phyloP scores from a whole-genome alignment of 1,140 invertebrate species.

The Ericerus pela region DNA sequence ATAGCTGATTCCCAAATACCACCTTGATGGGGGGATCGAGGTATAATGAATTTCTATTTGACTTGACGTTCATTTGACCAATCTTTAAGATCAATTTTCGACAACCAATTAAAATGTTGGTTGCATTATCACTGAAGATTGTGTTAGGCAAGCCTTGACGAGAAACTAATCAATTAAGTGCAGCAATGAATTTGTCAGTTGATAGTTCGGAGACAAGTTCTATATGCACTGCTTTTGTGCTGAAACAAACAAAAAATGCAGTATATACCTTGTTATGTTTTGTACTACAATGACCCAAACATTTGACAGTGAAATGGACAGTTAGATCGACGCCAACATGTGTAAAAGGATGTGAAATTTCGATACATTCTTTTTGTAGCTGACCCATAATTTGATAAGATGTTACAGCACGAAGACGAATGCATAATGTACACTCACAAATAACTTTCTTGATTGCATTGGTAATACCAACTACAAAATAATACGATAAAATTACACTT shows the following conservation, averaged over 20 bases:
- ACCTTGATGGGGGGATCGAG: neutral
- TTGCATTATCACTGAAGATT: slow-evolving; percentile 1
- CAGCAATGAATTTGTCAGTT: neutral
- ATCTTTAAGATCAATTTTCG: neutral
- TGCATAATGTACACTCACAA: slow-evolving; percentile 17
- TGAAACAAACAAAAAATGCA: neutral
- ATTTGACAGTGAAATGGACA: neutral
- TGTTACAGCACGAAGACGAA: slow-evolving; percentile 11
- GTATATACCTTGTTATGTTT: neutral
- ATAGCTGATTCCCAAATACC: slow-evolving; percentile 11
- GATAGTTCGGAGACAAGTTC: slow-evolving; percentile 1
- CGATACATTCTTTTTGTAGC: slow-evolving; percentile 17
- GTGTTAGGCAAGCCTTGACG: neutral
- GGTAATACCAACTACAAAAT: slow-evolving; percentile 6
- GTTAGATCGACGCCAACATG: neutral
- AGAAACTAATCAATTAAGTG: neutral
- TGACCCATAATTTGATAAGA: slow-evolving; percentile 19
- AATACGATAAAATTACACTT: slow-evolving; percentile 14
- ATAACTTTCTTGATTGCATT: slow-evolving; percentile 9
- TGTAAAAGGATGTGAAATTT: slow-evolving; percentile 14
- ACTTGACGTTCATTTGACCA: neutral
- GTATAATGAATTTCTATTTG: slow-evolving; percentile 2
- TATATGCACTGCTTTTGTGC: neutral
- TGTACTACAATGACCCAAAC: neutral
- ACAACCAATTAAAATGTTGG: neutral